Evolutionary conservation across 2,797 vertebrate genomes (phyloP).

Genomic region (Pitangus sulphuratus): DNA sequence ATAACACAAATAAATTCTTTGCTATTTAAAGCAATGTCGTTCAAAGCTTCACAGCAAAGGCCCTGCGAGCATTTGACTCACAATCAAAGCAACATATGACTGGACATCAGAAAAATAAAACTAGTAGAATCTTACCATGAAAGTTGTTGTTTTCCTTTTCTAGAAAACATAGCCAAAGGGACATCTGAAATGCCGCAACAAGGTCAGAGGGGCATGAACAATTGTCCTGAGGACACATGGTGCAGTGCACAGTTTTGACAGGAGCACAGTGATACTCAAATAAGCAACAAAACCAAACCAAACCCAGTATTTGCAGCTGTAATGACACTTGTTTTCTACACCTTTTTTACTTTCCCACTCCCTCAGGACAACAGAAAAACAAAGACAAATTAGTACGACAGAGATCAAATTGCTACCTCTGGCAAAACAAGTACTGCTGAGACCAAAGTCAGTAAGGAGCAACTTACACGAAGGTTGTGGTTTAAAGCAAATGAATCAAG

Average conservation of each 20-base stretch:
- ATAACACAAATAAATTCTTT: background rate
- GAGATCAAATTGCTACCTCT: background rate
- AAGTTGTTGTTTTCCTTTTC: background rate
- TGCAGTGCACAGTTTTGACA: background rate
- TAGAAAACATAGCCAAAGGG: background rate
- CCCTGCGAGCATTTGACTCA: background rate
- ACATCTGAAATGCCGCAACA: background rate
- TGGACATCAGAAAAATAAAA: background rate
- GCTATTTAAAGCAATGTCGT: background rate
- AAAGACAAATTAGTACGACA: background rate
- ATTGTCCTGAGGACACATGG: background rate
- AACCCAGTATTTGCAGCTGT: background rate
- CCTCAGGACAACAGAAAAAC: background rate
- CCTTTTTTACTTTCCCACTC: background rate
- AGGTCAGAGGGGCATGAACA: background rate
- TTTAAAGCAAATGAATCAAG: background rate
- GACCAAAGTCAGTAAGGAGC: background rate
- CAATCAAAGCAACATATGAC: background rate
- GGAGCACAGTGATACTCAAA: background rate
- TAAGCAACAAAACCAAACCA: background rate
- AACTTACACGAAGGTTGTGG: background rate
- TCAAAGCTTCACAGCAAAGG: background rate
- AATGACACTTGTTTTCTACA: background rate
- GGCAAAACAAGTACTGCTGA: background rate
- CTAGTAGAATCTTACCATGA: background rate